Base-by-base conservation (phyloP, 2,797 vertebrate genomes). In the Manis pentadactyla region DNA sequence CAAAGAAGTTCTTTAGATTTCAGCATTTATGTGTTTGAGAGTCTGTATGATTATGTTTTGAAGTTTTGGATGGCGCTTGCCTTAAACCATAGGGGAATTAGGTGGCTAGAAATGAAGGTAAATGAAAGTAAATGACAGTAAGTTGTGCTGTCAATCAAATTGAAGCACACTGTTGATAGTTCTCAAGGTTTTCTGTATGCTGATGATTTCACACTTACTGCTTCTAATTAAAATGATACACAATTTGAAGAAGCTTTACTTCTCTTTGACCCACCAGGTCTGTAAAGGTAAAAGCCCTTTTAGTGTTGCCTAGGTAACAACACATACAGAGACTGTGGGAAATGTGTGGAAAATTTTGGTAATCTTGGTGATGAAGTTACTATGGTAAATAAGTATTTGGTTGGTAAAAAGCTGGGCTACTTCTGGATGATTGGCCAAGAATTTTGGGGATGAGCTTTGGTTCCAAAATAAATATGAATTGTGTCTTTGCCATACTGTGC, bases 301-400 rank as follows among this genome's bases (percentile, higher is more conserved):
- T 87, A 89, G 75, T 84, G 96, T 97, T 97, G 78, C 74, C 92
- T 83, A 93, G 94, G 93, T 94, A 93, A 97, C 96, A 94, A 64
- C 37, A 90, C 85, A 96, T 83, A 90, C 77, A 94, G 29, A 91
- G 42, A 85, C 74, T 81, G 25, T 79, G 93, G 82, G 34, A 85
- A 96, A 79, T 84, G 59, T 95, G 82, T 95, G 96, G 96, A 97
- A 96, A 97, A 83, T 96, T 97, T 97, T 94, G 87, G 85, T 91
- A 92, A 91, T 96, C 79, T 78, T 97, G 82, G 85, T 97, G 88
- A 91, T 91, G 66, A 97, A 89, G 64, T 96, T 95, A 59, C 92
- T 91, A 19, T 90, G 87, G 87, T 97, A 92, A 97, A 90, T 93
- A 96, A 95, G 63, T 91, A 11, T 31, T 97, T 94, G 73, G 61